phyloP scores from a whole-genome alignment of 2,797 vertebrate genomes.

The Darevskia nairensis region DNA sequence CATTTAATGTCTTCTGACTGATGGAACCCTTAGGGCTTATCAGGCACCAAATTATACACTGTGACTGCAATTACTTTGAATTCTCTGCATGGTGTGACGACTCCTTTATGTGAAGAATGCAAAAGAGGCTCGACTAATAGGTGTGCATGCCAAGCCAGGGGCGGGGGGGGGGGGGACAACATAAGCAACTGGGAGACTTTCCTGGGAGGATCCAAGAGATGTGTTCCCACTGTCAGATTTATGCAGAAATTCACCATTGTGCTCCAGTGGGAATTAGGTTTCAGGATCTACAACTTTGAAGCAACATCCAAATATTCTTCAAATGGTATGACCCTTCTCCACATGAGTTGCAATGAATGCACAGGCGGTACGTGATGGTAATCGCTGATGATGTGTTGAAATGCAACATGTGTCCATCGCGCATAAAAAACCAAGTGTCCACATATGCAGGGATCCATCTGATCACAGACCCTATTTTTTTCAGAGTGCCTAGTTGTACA shows the following conservation, averaged over 20 bases:
- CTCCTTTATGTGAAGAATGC: slow-evolving; percentile 38
- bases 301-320: not conserved
- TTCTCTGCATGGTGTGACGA: slow-evolving; percentile 20
- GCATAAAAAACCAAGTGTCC: not conserved
- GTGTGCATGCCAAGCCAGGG: not conserved
- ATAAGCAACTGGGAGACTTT: slow-evolving; percentile 25
- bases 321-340: not conserved
- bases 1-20: slow-evolving; percentile 51
- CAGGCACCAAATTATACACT: slow-evolving; percentile 46
- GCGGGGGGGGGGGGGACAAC: not conserved
- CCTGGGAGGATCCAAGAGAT: slow-evolving; percentile 22
- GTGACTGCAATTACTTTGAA: slow-evolving; percentile 44
- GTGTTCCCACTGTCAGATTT: not conserved
- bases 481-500: no score
- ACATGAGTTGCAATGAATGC: not conserved
- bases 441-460: not conserved
- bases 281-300: not conserved
- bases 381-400: not conserved
- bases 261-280: not conserved
- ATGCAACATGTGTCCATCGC: not conserved
- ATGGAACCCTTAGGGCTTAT: slow-evolving; percentile 43
- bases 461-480: not conserved
- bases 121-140: slow-evolving; percentile 34
- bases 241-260: not conserved
- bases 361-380: not conserved